Evolutionary conservation across 2,888 invertebrate genomes (phyloP), one percentile per base, ranked within the genome.

Genomic region (Tolmerus cingulatus): DNA sequence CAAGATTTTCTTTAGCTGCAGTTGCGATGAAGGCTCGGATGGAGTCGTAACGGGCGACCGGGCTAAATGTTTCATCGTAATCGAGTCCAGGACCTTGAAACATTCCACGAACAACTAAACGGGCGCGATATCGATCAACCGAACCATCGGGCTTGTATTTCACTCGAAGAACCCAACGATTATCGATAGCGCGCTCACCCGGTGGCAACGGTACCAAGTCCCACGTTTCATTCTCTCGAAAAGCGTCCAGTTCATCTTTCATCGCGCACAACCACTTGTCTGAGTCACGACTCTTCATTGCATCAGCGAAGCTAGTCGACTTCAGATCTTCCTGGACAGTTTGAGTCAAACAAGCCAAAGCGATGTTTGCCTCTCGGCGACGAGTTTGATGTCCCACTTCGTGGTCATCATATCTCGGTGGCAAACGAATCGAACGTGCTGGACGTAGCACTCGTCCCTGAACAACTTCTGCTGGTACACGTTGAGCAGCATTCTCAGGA

Each of bases 81-180:
- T 82, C 74, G 12, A 81, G 57, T 3, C 88, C 88, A 9, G 55
- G n/a, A 19, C 40, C 9, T 40, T 87, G 77, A 23, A 86, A 77
- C 23, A 79, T 85, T 30, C 87, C 85, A 30, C 86, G 76, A 76
- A 46, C 87, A n/a, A 86, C 87, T 43, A 88, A n/a, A 74, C 88
- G 46, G 37, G 87, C 86, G 30, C 87, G 81, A 37, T 82, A 88
- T 78, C 79, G 87, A 30, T 16, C 51, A 37, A 37, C 37, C 8
- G 37, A 37, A 34, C 34, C 34, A 34, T 34, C 37, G 37, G 37
- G 37, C 37, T 37, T 34, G 5, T n/a, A 37, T n/a, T 16, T 89
- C 88, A 30, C 88, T 82, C 86, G 57, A 55, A 88, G 89, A 5
- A 89, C 89, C 88, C 89, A 90, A 66, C 85, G 89, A 43, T 82